A percentile compares a stretch with the other conserved stretches of the same genome.
Conservation (phyloP, 2,797 vertebrate species). For the Sardinella longiceps region DNA sequence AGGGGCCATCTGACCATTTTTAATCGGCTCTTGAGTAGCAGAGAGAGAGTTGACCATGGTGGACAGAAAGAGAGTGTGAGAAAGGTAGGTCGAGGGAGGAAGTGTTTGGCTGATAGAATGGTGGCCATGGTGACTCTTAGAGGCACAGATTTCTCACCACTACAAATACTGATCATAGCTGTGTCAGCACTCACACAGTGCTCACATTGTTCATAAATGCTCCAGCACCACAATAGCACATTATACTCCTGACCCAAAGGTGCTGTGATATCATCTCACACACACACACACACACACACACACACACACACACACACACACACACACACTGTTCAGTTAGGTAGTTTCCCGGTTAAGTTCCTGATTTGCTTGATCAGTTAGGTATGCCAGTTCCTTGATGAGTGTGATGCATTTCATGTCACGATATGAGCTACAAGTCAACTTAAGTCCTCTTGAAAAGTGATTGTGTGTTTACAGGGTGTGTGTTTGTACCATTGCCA, state of each 20-base stretch:
- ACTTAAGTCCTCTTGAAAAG: not conserved
- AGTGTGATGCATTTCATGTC: conserved; percentile 19
- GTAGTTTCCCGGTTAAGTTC: not conserved
- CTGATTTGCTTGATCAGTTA: not conserved
- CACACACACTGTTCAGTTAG: conserved; percentile 3
- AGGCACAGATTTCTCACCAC: not conserved
- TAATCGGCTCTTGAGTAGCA: not conserved
- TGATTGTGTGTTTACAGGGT: conserved; percentile 29
- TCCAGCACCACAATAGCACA: not conserved
- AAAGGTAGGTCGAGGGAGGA: not conserved
- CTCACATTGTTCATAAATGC: not conserved
- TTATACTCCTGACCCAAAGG: conserved; percentile 14
- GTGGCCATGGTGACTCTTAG: not conserved
- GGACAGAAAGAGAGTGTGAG: not conserved
- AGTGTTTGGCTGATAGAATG: not conserved
- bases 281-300: not conserved
- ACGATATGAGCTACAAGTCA: not conserved
- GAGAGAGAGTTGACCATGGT: not conserved
- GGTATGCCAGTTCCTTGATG: conserved; percentile 13
- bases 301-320: conserved; percentile 31
- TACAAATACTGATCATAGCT: not conserved
- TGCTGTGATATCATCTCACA: conserved; percentile 15
- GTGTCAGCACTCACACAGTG: not conserved
- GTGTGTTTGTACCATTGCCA: not conserved
- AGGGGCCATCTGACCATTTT: not conserved